Evolutionary conservation across 2,113 vertebrate genomes (phyloP).

Genomic region (Mobula hypostoma): DNA sequence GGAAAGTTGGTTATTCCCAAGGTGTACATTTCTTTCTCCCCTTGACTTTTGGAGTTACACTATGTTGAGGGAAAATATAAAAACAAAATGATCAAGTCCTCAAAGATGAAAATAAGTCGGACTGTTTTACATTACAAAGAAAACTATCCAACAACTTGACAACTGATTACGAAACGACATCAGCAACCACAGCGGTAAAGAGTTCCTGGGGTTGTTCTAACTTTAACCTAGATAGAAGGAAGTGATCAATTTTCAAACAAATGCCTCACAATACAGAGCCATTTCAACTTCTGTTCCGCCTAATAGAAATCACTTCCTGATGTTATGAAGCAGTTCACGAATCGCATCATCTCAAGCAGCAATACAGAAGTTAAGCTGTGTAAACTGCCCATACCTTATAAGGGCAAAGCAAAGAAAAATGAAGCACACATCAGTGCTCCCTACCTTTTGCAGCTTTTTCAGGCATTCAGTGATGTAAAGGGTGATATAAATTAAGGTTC

Average conservation of each 20-base stretch:
- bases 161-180: background rate
- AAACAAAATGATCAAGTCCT: background rate
- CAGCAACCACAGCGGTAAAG: background rate
- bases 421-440: background rate
- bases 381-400: background rate
- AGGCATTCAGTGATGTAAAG: slow-evolving; percentile 98
- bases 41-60: slow-evolving; percentile 91
- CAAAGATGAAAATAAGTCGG: background rate
- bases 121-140: background rate
- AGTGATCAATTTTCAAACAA: background rate
- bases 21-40: slow-evolving; percentile 98
- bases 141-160: background rate
- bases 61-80: slow-evolving; percentile 45
- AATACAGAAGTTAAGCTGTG: background rate
- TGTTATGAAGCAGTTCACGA: background rate
- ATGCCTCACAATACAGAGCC: background rate
- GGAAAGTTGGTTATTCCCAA: slow-evolving; percentile 94
- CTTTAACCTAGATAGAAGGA: background rate
- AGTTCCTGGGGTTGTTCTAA: background rate
- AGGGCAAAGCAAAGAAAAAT: background rate
- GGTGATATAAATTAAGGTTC: slow-evolving; percentile 91
- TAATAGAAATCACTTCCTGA: background rate
- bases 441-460: slow-evolving; percentile 95
- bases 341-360: background rate
- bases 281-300: background rate